These are phyloP conservation scores for Aphelinus certus DNA, from an alignment of 1,140 invertebrate genomes.

Conservation along the genomic window DNA sequence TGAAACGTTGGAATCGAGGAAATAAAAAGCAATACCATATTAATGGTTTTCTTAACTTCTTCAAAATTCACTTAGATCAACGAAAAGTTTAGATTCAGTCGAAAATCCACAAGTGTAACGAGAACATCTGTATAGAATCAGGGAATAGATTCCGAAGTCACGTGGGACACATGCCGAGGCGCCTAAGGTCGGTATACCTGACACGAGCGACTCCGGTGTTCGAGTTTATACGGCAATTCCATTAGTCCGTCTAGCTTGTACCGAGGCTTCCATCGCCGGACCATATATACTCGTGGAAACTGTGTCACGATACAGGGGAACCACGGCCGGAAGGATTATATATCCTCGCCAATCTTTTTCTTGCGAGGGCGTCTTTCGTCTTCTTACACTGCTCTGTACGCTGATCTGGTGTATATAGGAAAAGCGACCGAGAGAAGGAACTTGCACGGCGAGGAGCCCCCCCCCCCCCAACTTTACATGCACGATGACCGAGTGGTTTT, in stretches of 20 bases:
- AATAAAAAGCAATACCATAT: too few species aligned
- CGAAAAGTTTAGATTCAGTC: too few species aligned
- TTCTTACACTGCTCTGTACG: too few species aligned
- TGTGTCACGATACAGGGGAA: not conserved
- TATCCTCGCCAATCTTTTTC: not conserved
- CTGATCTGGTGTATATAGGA: too few species aligned
- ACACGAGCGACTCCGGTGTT: not conserved
- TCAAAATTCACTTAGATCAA: too few species aligned
- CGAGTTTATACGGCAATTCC: slow-evolving; percentile 22
- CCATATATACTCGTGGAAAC: not conserved
- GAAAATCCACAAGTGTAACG: too few species aligned
- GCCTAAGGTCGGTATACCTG: not conserved
- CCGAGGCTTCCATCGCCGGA: not conserved
- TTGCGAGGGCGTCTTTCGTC: not conserved
- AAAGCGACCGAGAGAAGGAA: too few species aligned
- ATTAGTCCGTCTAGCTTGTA: not conserved
- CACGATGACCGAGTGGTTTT: not conserved
- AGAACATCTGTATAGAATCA: not conserved
- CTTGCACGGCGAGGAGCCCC: too few species aligned
- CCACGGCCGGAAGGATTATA: too few species aligned
- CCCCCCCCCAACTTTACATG: too few species aligned
- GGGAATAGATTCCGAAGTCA: slow-evolving; percentile 16
- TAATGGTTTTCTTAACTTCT: too few species aligned
- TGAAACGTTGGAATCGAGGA: too few species aligned
- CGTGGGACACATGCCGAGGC: not conserved